A percentile compares a stretch with the other conserved stretches of the same genome.
Evolutionary conservation across 2,888 invertebrate species (phyloP).

Genomic region (Caenorhabditis wallacei): DNA sequence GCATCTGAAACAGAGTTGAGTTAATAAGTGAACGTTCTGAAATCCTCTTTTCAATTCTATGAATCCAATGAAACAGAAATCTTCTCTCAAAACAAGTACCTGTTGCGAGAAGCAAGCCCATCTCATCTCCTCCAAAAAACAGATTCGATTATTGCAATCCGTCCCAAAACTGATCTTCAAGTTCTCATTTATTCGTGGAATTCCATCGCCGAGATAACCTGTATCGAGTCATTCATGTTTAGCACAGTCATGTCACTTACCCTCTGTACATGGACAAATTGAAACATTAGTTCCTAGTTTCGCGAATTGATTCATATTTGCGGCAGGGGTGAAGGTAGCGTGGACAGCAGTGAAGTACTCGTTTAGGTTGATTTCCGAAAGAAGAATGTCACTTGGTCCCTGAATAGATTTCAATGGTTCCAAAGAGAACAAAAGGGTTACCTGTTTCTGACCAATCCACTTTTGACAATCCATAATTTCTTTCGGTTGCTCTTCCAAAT

Average conservation of each 20-base stretch:
- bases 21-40: too few relatives aligned
- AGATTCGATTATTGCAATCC: slow-evolving; percentile 82
- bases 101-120: slow-evolving; percentile 82
- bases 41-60: neutral
- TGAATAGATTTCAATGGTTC: neutral
- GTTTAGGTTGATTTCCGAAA: slow-evolving; percentile 63
- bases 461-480: slow-evolving; percentile 76
- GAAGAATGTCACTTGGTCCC: slow-evolving; percentile 71
- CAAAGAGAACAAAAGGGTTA: slow-evolving; percentile 12
- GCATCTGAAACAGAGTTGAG: slow-evolving; percentile 69
- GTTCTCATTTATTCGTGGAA: slow-evolving; percentile 73
- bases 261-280: slow-evolving; percentile 81
- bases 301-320: slow-evolving; percentile 71
- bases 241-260: slow-evolving; percentile 21
- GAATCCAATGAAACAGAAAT: too few relatives aligned
- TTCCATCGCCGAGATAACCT: slow-evolving; percentile 81
- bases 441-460: slow-evolving; percentile 58
- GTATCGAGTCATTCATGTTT: neutral
- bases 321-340: slow-evolving; percentile 77
- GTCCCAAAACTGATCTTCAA: slow-evolving; percentile 80
- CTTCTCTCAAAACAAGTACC: slow-evolving; percentile 53
- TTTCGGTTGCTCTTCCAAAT: slow-evolving; percentile 82
- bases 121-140: slow-evolving; percentile 81
- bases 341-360: slow-evolving; percentile 79
- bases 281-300: slow-evolving; percentile 76